Evolutionary conservation across 2,888 invertebrate species (phyloP).

Genomic region (Sabatieria punctata): DNA sequence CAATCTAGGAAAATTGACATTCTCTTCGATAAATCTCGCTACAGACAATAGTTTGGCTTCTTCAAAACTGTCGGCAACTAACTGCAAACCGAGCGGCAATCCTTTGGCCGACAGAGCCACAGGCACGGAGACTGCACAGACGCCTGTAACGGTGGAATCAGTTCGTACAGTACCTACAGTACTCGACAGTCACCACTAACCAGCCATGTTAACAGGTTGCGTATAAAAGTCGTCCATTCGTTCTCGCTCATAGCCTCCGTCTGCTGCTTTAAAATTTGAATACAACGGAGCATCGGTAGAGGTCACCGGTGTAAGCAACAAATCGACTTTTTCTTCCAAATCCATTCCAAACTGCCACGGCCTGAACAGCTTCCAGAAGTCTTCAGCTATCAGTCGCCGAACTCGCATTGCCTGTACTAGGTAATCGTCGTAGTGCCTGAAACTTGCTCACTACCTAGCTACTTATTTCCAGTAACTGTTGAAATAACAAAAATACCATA

Average conservation of each 20-base stretch:
- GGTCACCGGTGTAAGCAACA: constrained; percentile 80
- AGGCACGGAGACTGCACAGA: constrained; percentile 74
- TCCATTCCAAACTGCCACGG: constrained; percentile 6
- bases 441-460: constrained; percentile 9
- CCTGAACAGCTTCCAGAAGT: constrained; percentile 59
- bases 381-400: constrained; percentile 64
- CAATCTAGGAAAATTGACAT: constrained; percentile 1
- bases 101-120: constrained; percentile 47
- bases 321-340: constrained; percentile 40
- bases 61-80: constrained; percentile 3
- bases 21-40: constrained; percentile 3
- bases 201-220: constrained; percentile 90
- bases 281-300: constrained; percentile 63
- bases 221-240: constrained; percentile 75
- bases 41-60: constrained; percentile 1
- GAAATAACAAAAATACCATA: constrained; percentile 18
- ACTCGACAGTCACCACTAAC: constrained; percentile 31
- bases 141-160: constrained; percentile 37
- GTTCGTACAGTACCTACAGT: constrained; percentile 3
- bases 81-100: constrained; percentile 6
- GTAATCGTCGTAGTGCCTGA: constrained; percentile 70
- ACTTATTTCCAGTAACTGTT: neutral
- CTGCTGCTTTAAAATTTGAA: constrained; percentile 53
- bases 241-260: constrained; percentile 69
- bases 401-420: constrained; percentile 75